These are phyloP conservation scores for Cichladusa arquata DNA, from an alignment of 2,113 vertebrate genomes.

Conservation along the genomic window DNA sequence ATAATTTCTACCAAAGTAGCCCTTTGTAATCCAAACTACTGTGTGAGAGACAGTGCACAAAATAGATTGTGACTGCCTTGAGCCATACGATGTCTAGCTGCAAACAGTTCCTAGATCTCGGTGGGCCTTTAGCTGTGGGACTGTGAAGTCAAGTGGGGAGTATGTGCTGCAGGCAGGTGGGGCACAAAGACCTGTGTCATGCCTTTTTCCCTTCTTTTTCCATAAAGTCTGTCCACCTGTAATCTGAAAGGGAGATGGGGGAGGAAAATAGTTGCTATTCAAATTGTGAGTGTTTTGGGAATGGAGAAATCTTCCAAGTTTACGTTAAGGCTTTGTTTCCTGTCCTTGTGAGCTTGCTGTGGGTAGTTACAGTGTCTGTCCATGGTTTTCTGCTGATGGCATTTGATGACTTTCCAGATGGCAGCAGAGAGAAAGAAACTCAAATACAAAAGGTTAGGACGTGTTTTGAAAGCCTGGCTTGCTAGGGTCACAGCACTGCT, in stretches of 20 bases:
- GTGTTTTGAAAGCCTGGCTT: neutral
- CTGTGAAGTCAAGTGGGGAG: neutral
- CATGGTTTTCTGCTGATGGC: neutral
- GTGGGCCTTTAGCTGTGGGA: neutral
- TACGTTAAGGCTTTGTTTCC: neutral
- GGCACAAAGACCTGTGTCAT: neutral
- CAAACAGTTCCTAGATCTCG: neutral
- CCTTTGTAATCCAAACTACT: neutral
- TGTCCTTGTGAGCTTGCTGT: neutral
- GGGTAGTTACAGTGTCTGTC: neutral
- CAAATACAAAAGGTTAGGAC: neutral
- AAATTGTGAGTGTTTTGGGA: neutral
- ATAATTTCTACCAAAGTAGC: neutral
- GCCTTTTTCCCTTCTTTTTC: neutral
- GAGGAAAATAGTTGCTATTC: neutral
- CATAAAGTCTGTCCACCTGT: neutral
- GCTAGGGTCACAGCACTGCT: neutral
- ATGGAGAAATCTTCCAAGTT: neutral
- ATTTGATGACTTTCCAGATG: neutral
- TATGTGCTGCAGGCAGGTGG: neutral
- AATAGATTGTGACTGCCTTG: neutral
- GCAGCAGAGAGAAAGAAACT: neutral
- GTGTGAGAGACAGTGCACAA: accelerated
- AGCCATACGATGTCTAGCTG: neutral
- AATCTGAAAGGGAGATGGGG: neutral